Evolutionary conservation across 2,113 vertebrate species (phyloP).

Genomic region (Motacilla alba): DNA sequence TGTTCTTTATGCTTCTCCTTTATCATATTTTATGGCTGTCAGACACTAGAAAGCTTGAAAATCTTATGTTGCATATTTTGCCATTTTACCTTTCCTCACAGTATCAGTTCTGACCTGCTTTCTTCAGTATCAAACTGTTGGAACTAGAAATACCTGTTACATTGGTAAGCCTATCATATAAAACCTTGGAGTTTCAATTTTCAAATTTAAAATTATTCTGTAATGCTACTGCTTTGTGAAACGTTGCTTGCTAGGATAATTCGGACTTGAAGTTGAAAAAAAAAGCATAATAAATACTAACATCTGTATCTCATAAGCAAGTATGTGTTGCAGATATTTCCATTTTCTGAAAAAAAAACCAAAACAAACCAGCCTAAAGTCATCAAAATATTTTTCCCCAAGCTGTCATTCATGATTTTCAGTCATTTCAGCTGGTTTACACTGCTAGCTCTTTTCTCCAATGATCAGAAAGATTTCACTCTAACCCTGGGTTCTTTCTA

Average conservation of each 20-base stretch:
- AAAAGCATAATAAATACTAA: conserved; percentile 11
- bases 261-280: conserved; percentile 8
- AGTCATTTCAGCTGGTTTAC: background rate
- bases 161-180: background rate
- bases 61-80: background rate
- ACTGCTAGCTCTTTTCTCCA: background rate
- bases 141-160: background rate
- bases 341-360: background rate
- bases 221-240: background rate
- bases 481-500: background rate
- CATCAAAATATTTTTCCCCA: background rate
- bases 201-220: background rate
- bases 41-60: background rate
- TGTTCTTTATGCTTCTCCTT: conserved; percentile 34
- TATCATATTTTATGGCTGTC: background rate
- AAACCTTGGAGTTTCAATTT: background rate
- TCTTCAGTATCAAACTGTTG: conserved; percentile 9
- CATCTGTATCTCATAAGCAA: background rate
- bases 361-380: background rate
- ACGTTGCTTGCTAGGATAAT: background rate
- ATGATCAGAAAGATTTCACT: background rate
- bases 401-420: background rate
- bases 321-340: background rate
- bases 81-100: background rate
- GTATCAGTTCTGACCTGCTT: background rate